Evolutionary conservation across 1,140 invertebrate genomes (phyloP), one percentile per base, ranked within the genome.

Genomic region (Hyphantria cunea): DNA sequence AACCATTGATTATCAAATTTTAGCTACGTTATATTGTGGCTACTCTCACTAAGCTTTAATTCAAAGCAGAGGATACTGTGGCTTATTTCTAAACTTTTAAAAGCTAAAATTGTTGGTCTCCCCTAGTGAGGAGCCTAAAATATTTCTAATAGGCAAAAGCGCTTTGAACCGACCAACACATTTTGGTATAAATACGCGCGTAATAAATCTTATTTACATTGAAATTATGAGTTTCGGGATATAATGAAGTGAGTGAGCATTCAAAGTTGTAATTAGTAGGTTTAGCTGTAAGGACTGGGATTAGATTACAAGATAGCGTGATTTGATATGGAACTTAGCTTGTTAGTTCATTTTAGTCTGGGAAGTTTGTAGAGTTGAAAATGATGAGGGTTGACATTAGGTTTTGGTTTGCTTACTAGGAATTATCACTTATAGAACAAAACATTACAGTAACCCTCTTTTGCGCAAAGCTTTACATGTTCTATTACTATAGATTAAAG

Each of bases 141-240:
- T 55, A 47, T 55, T 55, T 55, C 41, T 55, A 45, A 44, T 45
- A 47, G 42, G 13, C 42, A 45, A 4, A 55, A 45, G n/a, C n/a
- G n/a, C n/a, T n/a, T n/a, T n/a, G n/a, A n/a, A 55, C 6, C 13
- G 10, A 47, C 53, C 42, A 31, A 47, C 53, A 31, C 17, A 25
- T 55, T 47, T 34, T 34, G 53, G 53, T 45, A 25, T 34, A 45
- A 55, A 55, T 55, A 55, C 34, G 53, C 45, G 41, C 53, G 31
- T 55, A 55, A 55, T 55, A 55, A 55, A 55, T 55, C 42, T 45
- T 55, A 55, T 55, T 45, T 55, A 55, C 33, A 41, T 15, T 39
- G 25, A 33, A 45, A 55, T 45, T 45, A 33, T n/a, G 25, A n/a
- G 41, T 45, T 25, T 25, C 17, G 17, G 17, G 5, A 5, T 25